These are phyloP conservation scores for Synodontis membranacea DNA, from an alignment of 2,113 vertebrate genomes.

Conservation along the genomic window DNA sequence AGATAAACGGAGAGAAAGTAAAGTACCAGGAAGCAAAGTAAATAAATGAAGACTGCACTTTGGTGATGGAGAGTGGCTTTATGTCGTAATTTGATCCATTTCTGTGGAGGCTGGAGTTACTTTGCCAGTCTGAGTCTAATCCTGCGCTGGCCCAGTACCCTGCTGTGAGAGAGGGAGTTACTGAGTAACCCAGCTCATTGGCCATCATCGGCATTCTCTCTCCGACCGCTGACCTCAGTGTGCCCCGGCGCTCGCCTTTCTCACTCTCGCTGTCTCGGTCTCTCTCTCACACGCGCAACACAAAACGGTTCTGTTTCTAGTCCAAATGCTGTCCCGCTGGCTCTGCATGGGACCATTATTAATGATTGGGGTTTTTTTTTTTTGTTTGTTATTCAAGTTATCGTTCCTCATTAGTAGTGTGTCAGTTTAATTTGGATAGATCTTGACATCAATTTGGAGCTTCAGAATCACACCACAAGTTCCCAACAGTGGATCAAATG, in stretches of 20 bases:
- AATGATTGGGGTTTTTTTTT: not conserved
- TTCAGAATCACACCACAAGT: not conserved
- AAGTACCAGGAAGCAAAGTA: not conserved
- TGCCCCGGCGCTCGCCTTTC: slow-evolving; percentile 41
- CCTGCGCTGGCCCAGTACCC: slow-evolving; percentile 25
- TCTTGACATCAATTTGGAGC: too few relatives aligned
- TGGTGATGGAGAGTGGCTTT: not conserved
- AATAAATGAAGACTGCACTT: not conserved
- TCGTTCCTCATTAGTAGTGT: not conserved
- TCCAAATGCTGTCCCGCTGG: not conserved
- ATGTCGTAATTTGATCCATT: not conserved
- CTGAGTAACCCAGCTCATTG: slow-evolving; percentile 50
- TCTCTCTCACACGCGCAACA: not conserved
- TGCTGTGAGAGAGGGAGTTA: slow-evolving; percentile 50
- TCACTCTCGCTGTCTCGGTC: slow-evolving; percentile 34
- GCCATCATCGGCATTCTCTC: slow-evolving; percentile 44
- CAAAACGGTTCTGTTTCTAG: not conserved
- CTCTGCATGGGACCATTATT: not conserved
- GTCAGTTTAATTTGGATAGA: not conserved
- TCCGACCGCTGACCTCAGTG: slow-evolving; percentile 39
- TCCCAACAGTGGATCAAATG: not conserved
- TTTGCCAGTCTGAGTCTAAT: slow-evolving; percentile 42
- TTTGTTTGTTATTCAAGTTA: not conserved
- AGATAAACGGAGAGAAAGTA: not conserved
- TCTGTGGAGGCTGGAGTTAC: not conserved